Evolutionary conservation across 2,113 vertebrate species (phyloP), one percentile per base, ranked within the genome.

Genomic region (Ramphastos sulfuratus): DNA sequence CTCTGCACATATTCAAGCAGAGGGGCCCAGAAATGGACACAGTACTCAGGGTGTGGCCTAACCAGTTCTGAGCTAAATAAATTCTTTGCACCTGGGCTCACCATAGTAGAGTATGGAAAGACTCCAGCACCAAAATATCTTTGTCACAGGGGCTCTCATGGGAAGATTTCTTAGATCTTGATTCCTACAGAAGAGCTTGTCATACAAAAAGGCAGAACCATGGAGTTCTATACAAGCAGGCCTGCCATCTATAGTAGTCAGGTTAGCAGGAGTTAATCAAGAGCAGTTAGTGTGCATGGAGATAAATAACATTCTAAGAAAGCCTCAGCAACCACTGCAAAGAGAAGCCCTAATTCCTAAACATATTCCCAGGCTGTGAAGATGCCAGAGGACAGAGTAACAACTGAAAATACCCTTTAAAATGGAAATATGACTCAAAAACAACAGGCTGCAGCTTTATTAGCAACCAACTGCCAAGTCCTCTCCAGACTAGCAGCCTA

Each of bases 361-460:
- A 48, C n/a, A 15, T 85, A 80, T 35, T 67, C 48, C 35, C 25
- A 94, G 59, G 59, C 18, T 64, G 80, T 39, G 80, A 92, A 88
- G 30, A 66, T 58, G 46, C 50, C 69, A 92, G 52, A 74, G 85
- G 69, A 70, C 30, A 85, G 20, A 56, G 82, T 63, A 66, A 76
- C 56, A 81, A 77, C 39, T 81, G 75, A 85, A 93, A 90, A 92
- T 50, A 73, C 9, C n/a, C 76, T 90, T 80, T 79, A 37, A 90
- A 89, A 91, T 46, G 5, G 16, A 87, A 37, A 48, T 48, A 82
- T 19, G 55, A 82, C 33, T 72, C 15, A 5, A 58, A 94, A 87
- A 65, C 35, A 93, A 85, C 61, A 82, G 55, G 64, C 82, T 82
- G 44, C 63, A 93, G 33, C 55, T 90, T 87, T 64, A 90, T 5